These are phyloP conservation scores for Clarias macrocephalus DNA, from an alignment of 2,113 vertebrate genomes.

Conservation along the genomic window DNA sequence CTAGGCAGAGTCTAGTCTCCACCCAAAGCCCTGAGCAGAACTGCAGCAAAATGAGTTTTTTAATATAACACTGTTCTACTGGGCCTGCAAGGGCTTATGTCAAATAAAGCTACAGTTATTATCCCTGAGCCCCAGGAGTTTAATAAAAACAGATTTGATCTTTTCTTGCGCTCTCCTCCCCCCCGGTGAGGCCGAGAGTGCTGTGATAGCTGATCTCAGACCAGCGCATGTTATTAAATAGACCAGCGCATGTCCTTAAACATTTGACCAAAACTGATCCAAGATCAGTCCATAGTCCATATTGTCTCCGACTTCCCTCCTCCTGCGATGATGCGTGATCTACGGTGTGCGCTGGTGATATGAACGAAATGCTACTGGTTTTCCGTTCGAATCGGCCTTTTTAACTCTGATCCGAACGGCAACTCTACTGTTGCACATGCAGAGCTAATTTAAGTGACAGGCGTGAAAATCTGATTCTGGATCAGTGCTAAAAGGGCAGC, in stretches of 20 bases:
- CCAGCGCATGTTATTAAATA: background rate
- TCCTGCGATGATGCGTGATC: background rate
- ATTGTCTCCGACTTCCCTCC: background rate
- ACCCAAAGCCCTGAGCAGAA: conserved; percentile 4
- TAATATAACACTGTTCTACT: conserved; percentile 33
- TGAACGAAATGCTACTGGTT: background rate
- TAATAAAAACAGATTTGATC: conserved; percentile 44
- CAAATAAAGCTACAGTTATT: conserved; percentile 35
- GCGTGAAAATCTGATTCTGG: conserved; percentile 4
- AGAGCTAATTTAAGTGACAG: conserved; percentile 9
- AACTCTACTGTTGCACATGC: background rate
- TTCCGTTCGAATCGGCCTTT: background rate
- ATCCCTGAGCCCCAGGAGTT: conserved; percentile 29
- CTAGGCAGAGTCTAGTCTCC: conserved; percentile 7
- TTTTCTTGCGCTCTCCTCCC: conserved; percentile 4
- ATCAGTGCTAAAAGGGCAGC: conserved; percentile 31
- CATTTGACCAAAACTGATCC: background rate
- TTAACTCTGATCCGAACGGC: background rate
- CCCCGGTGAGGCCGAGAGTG: background rate
- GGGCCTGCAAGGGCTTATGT: conserved; percentile 24
- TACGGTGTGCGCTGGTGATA: background rate
- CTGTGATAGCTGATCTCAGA: background rate
- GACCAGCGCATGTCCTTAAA: background rate
- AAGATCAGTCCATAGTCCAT: background rate
- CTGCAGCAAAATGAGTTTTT: conserved; percentile 30